phyloP scores from a whole-genome alignment of 2,113 vertebrate species.

The Heterochromis multidens region DNA sequence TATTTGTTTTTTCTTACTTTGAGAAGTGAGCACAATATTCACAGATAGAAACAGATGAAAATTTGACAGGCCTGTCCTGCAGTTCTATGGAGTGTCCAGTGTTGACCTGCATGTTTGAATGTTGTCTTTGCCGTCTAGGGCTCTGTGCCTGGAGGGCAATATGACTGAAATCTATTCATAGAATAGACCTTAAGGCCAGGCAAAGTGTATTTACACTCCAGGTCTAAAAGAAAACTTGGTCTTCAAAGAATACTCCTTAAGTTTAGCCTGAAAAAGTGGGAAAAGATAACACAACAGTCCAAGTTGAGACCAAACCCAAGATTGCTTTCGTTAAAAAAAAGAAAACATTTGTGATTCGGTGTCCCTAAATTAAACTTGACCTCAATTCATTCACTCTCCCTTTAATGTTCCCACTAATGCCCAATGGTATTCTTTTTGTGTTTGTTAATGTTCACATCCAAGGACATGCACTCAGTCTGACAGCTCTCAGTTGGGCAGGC shows the following conservation, averaged over 20 bases:
- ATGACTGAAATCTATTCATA: not conserved
- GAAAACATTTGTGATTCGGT: not conserved
- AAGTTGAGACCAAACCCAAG: not conserved
- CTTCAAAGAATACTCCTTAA: not conserved
- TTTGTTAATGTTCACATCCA: constrained; percentile 8
- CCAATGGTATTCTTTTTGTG: not conserved
- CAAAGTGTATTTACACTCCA: not conserved
- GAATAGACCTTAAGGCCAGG: not conserved
- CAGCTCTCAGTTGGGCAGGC: not conserved
- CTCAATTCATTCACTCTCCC: not conserved
- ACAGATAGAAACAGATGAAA: not conserved
- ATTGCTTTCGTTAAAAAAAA: not conserved
- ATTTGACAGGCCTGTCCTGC: not conserved
- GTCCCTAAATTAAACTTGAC: constrained; percentile 15
- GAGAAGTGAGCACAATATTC: not conserved
- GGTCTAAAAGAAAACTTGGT: not conserved
- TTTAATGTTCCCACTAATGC: constrained; percentile 8
- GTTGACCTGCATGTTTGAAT: not conserved
- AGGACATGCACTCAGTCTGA: not conserved
- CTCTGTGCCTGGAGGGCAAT: not conserved
- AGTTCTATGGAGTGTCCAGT: not conserved
- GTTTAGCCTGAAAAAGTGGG: not conserved
- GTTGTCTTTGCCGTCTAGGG: not conserved
- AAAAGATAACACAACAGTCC: not conserved
- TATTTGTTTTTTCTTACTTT: not conserved